A percentile compares a stretch with the other conserved stretches of the same genome.
Evolutionary conservation across 2,113 vertebrate genomes (phyloP).

Genomic region (Microcebus ravelobensis): DNA sequence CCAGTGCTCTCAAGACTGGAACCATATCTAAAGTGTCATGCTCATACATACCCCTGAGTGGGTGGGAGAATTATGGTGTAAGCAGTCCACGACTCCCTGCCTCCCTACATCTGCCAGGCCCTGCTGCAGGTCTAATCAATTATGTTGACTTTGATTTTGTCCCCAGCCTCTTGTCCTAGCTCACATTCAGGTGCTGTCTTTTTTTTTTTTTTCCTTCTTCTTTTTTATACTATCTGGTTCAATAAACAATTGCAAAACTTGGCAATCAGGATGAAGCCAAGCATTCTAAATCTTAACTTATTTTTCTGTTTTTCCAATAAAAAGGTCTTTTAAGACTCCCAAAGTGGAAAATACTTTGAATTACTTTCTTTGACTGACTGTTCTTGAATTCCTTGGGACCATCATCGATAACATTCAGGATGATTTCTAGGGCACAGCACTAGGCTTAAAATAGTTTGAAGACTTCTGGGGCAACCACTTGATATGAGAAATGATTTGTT

Average conservation of each 20-base stretch:
- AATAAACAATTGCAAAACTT: slow-evolving; percentile 42
- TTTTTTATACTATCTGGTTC: not conserved
- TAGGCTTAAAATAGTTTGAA: slow-evolving; percentile 66
- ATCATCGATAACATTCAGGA: slow-evolving; percentile 41
- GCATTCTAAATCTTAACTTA: slow-evolving; percentile 48
- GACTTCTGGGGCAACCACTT: slow-evolving; percentile 44
- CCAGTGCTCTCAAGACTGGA: not conserved
- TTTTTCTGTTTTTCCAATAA: slow-evolving; percentile 36
- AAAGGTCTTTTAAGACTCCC: slow-evolving; percentile 36
- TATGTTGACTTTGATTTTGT: not conserved
- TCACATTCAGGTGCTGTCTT: not conserved
- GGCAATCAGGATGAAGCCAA: slow-evolving; percentile 54
- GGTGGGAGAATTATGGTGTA: not conserved
- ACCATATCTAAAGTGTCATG: not conserved
- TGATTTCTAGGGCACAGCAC: slow-evolving; percentile 60
- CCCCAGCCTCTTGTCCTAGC: not conserved
- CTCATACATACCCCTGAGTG: not conserved
- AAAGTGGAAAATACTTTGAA: slow-evolving; percentile 58
- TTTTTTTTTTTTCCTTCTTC: not conserved
- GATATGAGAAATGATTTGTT: slow-evolving; percentile 13
- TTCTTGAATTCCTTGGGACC: slow-evolving; percentile 54
- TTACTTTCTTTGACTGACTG: slow-evolving; percentile 47
- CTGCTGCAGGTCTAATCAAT: not conserved
- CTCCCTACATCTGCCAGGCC: not conserved
- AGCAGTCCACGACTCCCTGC: too few species aligned